phyloP scores from a whole-genome alignment of 1,140 invertebrate genomes.

The Anadara kagoshimensis region DNA sequence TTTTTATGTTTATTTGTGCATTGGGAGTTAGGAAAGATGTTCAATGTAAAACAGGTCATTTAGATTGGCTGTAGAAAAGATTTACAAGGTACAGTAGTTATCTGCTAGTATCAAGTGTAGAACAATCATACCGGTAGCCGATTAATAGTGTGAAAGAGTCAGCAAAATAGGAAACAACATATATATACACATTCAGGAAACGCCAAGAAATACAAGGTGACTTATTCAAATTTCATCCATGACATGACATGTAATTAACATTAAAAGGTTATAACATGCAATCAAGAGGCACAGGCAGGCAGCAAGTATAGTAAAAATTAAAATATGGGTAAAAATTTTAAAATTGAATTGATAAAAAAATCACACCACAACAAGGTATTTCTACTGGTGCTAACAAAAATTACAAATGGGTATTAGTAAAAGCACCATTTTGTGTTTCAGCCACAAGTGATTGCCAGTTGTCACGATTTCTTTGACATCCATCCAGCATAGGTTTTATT shows the following conservation, averaged over 20 bases:
- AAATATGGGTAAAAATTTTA: neutral
- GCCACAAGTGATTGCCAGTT: slow-evolving; percentile 94
- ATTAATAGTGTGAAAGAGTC: too few relatives aligned
- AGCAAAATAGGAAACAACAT: too few relatives aligned
- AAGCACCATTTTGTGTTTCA: slow-evolving; percentile 65
- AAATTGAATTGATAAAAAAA: neutral
- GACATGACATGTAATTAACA: neutral
- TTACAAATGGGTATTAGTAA: neutral
- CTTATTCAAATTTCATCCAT: neutral
- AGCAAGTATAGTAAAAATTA: slow-evolving; percentile 7
- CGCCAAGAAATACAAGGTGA: neutral
- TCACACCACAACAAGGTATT: too few relatives aligned
- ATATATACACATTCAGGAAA: too few relatives aligned
- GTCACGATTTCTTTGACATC: slow-evolving; percentile 87
- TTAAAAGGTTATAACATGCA: neutral
- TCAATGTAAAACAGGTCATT: too few relatives aligned
- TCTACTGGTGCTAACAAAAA: neutral
- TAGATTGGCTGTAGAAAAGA: too few relatives aligned
- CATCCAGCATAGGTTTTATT: slow-evolving; percentile 90
- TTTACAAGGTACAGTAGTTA: too few relatives aligned
- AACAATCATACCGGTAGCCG: too few relatives aligned
- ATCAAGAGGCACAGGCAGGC: neutral
- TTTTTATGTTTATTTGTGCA: too few relatives aligned
- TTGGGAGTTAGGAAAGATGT: too few relatives aligned
- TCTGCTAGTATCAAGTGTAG: too few relatives aligned